These are phyloP conservation scores for Falcunculus frontatus DNA, from an alignment of 2,113 vertebrate species.

Conservation along the genomic window DNA sequence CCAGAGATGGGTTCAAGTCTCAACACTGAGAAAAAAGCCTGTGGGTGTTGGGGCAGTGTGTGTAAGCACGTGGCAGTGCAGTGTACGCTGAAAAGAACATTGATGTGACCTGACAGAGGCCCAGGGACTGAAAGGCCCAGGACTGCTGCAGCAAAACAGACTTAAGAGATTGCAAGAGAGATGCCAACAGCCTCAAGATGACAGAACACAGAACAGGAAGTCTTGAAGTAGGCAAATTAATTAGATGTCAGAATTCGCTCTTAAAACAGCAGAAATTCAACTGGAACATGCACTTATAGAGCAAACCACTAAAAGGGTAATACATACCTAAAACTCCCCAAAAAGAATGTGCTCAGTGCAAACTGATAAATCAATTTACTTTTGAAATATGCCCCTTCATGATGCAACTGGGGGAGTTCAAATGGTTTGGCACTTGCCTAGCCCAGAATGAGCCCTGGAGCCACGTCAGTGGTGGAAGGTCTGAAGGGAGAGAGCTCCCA, in stretches of 20 bases:
- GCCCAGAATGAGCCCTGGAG: not conserved
- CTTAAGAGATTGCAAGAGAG: slow-evolving; percentile 20
- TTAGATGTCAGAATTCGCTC: not conserved
- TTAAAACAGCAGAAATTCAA: not conserved
- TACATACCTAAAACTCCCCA: not conserved
- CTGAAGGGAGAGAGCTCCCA: accelerated
- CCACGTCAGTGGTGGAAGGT: accelerated
- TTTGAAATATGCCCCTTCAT: not conserved
- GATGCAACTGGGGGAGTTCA: not conserved
- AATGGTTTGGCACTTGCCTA: not conserved
- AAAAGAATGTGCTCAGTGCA: not conserved
- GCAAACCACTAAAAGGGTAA: not conserved
- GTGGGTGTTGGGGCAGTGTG: accelerated
- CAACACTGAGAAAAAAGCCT: not conserved
- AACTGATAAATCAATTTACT: not conserved
- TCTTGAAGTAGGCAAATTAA: slow-evolving; percentile 41
- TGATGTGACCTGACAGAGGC: not conserved
- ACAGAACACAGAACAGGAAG: slow-evolving; percentile 73
- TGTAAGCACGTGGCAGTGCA: not conserved
- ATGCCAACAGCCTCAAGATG: slow-evolving; percentile 62
- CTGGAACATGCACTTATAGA: not conserved
- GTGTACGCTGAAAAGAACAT: not conserved
- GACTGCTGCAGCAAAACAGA: slow-evolving; percentile 22
- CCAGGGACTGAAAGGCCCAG: not conserved
- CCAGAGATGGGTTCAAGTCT: not conserved